phyloP scores from a whole-genome alignment of 2,113 vertebrate species.

The Rhea americana region DNA sequence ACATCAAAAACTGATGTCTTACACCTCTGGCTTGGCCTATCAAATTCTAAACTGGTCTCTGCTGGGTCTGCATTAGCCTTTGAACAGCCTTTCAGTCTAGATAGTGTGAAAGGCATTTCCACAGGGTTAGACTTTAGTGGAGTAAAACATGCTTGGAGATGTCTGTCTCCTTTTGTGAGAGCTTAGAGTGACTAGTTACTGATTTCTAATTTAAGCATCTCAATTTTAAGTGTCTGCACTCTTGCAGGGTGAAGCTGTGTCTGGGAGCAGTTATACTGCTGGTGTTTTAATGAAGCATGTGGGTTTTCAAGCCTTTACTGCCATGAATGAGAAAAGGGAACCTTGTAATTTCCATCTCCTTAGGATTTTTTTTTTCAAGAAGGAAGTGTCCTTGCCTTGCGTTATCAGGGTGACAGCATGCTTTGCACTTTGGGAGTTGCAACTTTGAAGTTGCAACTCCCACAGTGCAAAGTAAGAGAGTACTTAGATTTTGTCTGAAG shows the following conservation, averaged over 20 bases:
- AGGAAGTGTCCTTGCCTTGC: neutral
- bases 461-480: neutral
- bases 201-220: neutral
- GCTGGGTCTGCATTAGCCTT: rapidly evolving
- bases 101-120: neutral
- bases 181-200: neutral
- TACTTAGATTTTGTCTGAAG: neutral
- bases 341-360: neutral
- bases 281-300: neutral
- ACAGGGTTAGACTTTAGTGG: neutral
- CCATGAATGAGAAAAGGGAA: neutral
- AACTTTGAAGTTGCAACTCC: neutral
- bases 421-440: neutral
- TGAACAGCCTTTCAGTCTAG: neutral
- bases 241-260: neutral
- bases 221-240: neutral
- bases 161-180: neutral
- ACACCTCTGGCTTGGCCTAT: neutral
- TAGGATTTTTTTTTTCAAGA: neutral
- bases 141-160: neutral
- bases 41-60: neutral
- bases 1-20: rapidly evolving
- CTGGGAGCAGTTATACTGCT: neutral
- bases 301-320: neutral
- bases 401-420: neutral